Conservation (phyloP, 2,113 vertebrate genomes). For the Actinemys pallida region DNA sequence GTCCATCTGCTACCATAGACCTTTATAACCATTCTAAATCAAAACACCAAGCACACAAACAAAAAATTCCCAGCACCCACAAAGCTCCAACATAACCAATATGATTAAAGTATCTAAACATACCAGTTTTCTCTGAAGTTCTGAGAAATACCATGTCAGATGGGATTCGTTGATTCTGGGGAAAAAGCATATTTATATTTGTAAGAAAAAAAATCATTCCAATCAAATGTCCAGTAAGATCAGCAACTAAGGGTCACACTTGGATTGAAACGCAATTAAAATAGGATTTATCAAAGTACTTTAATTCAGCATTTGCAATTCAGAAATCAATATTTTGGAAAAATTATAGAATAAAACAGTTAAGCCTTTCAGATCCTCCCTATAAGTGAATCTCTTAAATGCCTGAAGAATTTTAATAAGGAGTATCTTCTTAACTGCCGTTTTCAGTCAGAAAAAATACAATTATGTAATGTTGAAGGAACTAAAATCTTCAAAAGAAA, state of each 20-base stretch:
- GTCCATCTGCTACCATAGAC: background rate
- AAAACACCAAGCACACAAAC: background rate
- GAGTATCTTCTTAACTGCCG: background rate
- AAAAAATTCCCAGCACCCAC: background rate
- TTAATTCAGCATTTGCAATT: conserved; percentile 71
- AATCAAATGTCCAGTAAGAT: conserved; percentile 64
- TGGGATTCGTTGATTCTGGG: conserved; percentile 85
- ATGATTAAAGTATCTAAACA: conserved; percentile 6
- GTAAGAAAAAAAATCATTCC: conserved; percentile 49
- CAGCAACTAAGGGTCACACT: conserved; percentile 64
- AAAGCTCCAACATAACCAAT: rapidly evolving
- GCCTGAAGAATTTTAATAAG: conserved; percentile 20
- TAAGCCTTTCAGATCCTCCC: conserved; percentile 47
- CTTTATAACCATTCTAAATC: background rate
- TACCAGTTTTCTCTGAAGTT: conserved; percentile 88
- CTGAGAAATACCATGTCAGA: conserved; percentile 88
- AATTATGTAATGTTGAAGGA: background rate
- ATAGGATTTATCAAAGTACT: conserved; percentile 64
- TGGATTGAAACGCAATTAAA: conserved; percentile 75
- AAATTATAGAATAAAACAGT: conserved; percentile 72
- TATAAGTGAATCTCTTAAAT: conserved; percentile 14
- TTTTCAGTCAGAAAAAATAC: background rate
- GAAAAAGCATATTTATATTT: conserved; percentile 20
- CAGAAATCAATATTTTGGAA: conserved; percentile 68
- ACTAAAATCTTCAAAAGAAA: background rate